Base-by-base conservation (phyloP, 2,113 vertebrate species). In the Ciconia maguari region DNA sequence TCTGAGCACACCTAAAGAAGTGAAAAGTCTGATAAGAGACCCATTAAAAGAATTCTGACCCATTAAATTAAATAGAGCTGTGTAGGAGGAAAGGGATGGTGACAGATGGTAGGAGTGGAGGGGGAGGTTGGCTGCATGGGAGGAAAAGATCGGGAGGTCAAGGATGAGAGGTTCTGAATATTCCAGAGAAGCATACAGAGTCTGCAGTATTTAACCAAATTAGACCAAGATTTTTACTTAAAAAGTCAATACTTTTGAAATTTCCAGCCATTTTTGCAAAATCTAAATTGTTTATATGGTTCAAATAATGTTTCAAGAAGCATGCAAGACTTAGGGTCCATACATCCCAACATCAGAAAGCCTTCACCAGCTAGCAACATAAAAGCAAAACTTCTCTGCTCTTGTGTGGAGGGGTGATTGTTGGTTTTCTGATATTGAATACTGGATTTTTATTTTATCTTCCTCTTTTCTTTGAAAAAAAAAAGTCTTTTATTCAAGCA, bases 381-480 rank as follows among this genome's bases (percentile, higher is more conserved):
- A 25, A 57, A 29, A 54, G 3, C 17, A 52, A 41, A 80, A 44
- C 3, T n/a, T 26, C 11, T 22, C 16, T 51, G 61, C 5, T 57
- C 0, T 26, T 71, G 2, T n/a, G 16, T 34, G 16, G 11, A 44
- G 16, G 2, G 1, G 4, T 83, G 12, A 36, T 4, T 41, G 10
- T 7, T 78, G 24, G 1, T 54, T 20, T 46, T 32, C 16, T 36
- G 30, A 13, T 29, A 26, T 19, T 46, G 17, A 85, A 64, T 13
- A 29, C 3, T 10, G 6, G 8, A 41, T 38, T 83, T 34, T 38
- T 57, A 10, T 36, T 64, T 51, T 52, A 8, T 16, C 34, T 66
- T 81, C 3, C 4, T 32, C 1, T 41, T 89, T 52, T 21, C 2
- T 55, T 34, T 20, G 1, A 46, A 46, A 46, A 46, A 24, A 74